Evolutionary conservation across 1,140 invertebrate genomes (phyloP), one percentile per base, ranked within the genome.

Genomic region (Trichonephila inaurata): DNA sequence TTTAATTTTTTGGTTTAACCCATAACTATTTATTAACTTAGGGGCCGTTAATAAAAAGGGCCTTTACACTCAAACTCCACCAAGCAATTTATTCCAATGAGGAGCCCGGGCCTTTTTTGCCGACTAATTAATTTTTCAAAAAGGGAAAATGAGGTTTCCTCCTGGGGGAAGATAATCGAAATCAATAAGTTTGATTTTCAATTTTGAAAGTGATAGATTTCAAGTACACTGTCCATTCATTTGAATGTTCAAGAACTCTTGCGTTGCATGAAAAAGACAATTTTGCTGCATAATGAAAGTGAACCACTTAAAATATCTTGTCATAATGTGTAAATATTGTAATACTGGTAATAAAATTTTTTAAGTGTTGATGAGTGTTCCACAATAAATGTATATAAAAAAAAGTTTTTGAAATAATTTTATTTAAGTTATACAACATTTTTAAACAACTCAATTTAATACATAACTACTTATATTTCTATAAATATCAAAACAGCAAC

Each of bases 271-370:
- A 60, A 82, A 60, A 33, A 61, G 24, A 91, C 24, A 72, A 88
- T 44, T 72, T 24, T 58, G 21, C 12, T 24, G n/a, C 44, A 72
- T n/a, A 83, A 24, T 83, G 82, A 64, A 85, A 85, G 66, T 60
- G 28, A 86, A 93, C 33, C 85, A 93, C 85, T 88, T 93, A 88
- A 93, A 64, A 89, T 87, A 77, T 93, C 92, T 88, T 93, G 92
- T 93, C 92, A 93, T 92, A 81, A 91, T 82, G 61, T 93, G 92
- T 93, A 93, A 66, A 93, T 93, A 93, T 93, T 93, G 69, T 93
- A 93, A 93, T 87, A 87, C 86, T 93, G 85, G 51, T 81, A 93
- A 81, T 88, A 82, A 93, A 72, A 44, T 93, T 93, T 93, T 93
- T 81, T 93, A 93, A 93, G 86, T 93, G 92, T 93, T 93, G 14